Conservation (phyloP, 2,888 invertebrate species). For the Sacculina carcini region DNA sequence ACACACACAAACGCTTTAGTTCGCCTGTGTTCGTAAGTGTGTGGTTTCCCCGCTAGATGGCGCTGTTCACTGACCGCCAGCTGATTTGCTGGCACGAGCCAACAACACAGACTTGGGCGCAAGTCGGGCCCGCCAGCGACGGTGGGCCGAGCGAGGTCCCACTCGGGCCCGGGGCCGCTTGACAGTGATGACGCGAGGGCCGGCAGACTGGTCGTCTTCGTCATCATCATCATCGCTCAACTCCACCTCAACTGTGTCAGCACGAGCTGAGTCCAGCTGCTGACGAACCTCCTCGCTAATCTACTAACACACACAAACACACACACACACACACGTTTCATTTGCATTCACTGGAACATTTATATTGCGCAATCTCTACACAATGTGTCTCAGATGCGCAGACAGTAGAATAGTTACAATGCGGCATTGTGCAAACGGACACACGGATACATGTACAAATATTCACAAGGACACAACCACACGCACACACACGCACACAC, state of each 20-base stretch:
- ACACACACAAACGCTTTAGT: no score
- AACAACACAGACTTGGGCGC: not conserved
- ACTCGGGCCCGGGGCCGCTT: not conserved
- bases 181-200: not conserved
- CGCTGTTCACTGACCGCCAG: no score
- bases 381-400: no score
- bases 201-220: not conserved
- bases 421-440: no score
- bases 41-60: no score
- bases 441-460: not conserved
- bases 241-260: not conserved
- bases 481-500: not conserved
- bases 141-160: not conserved
- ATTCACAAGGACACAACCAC: not conserved
- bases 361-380: no score
- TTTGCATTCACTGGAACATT: not conserved
- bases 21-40: no score
- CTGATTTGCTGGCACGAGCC: no score
- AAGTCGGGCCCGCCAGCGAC: not conserved
- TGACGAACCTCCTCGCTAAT: not conserved
- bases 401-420: no score
- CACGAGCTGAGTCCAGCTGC: not conserved
- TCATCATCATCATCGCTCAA: not conserved
- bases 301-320: no score
- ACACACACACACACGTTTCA: not conserved